phyloP scores from a whole-genome alignment of 2,888 invertebrate species.

The Zygogramma bicolorata region DNA sequence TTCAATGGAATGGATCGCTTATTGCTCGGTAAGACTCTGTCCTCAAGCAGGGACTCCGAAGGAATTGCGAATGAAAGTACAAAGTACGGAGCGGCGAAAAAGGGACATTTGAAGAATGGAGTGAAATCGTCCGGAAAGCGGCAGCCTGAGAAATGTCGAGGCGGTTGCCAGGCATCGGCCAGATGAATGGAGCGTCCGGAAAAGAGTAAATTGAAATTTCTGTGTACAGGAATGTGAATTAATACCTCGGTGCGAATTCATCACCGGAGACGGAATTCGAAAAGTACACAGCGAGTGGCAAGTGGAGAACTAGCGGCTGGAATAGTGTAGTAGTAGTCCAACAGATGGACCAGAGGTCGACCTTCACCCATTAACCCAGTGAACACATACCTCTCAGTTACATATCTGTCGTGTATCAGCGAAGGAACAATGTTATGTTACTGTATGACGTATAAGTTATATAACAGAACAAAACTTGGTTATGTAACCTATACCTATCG shows the following conservation, averaged over 20 bases:
- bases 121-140: slow-evolving; percentile 54
- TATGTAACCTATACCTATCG: slow-evolving; percentile 6
- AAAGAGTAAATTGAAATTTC: slow-evolving; percentile 55
- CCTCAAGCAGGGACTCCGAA: not conserved
- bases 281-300: not conserved
- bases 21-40: too few species aligned
- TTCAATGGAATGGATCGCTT: too few species aligned
- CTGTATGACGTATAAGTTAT: slow-evolving; percentile 9
- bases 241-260: slow-evolving; percentile 37
- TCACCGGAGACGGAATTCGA: not conserved
- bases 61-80: not conserved
- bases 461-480: slow-evolving; percentile 10
- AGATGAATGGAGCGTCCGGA: slow-evolving; percentile 46
- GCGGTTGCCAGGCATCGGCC: slow-evolving; percentile 47
- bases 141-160: slow-evolving; percentile 42
- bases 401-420: not conserved
- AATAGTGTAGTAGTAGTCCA: too few species aligned
- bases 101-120: slow-evolving; percentile 49
- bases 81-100: slow-evolving; percentile 37
- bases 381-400: slow-evolving; percentile 13
- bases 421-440: slow-evolving; percentile 15
- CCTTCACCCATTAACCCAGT: slow-evolving; percentile 9
- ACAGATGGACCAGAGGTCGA: too few species aligned
- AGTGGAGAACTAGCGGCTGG: not conserved
- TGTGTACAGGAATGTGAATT: slow-evolving; percentile 51